phyloP scores from a whole-genome alignment of 2,888 invertebrate genomes.

The Drosophila percnosoma region DNA sequence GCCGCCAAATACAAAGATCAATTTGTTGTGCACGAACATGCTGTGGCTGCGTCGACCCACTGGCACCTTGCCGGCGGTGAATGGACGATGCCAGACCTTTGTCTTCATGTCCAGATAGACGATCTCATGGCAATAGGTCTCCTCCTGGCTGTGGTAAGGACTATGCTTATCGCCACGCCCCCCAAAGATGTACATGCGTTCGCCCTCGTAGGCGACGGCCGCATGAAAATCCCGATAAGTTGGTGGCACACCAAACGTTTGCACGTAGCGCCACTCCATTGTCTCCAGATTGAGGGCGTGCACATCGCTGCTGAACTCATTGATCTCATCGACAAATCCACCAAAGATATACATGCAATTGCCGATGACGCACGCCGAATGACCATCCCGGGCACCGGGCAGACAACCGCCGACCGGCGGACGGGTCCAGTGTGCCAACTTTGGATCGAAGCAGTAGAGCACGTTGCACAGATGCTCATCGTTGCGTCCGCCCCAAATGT shows the following conservation, averaged over 20 bases:
- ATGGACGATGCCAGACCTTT: conserved; percentile 89
- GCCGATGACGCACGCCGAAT: conserved; percentile 93
- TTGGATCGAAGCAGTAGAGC: conserved; percentile 93
- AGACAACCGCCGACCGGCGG: conserved; percentile 88
- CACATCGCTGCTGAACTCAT: conserved; percentile 92
- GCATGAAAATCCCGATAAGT: conserved; percentile 95
- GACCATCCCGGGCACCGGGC: conserved; percentile 95
- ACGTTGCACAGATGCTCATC: conserved; percentile 91
- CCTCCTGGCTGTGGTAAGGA: conserved; percentile 88
- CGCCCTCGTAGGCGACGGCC: conserved; percentile 89
- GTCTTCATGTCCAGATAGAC: conserved; percentile 90
- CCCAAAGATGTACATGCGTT: conserved; percentile 95
- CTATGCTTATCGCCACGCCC: conserved; percentile 92
- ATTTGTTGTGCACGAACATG: conserved; percentile 91
- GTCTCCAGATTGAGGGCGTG: conserved; percentile 90
- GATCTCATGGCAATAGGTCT: conserved; percentile 92
- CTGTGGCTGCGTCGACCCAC: conserved; percentile 95
- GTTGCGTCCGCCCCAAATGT: conserved; percentile 97
- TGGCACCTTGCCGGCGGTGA: conserved; percentile 88
- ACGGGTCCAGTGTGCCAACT: conserved; percentile 88
- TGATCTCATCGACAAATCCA: conserved; percentile 94
- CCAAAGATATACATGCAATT: conserved; percentile 95
- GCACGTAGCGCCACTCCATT: conserved; percentile 89
- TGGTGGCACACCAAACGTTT: conserved; percentile 88
- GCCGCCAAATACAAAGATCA: conserved; percentile 96